These are phyloP conservation scores for Netelia fuscicornis DNA, from an alignment of 2,888 invertebrate genomes.

Conservation along the genomic window DNA sequence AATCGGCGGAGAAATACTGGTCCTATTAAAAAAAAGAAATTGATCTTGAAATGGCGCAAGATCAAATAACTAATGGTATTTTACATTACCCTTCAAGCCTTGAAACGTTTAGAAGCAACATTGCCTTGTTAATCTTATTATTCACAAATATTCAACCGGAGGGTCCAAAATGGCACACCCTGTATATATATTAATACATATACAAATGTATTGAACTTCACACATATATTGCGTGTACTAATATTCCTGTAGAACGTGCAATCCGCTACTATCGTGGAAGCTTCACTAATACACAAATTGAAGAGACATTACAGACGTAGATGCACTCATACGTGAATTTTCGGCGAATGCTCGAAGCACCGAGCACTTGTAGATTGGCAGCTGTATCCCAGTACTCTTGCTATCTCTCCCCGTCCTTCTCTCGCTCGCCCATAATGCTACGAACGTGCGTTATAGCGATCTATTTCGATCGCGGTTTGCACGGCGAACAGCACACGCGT, in stretches of 20 bases:
- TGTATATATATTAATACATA: constrained; percentile 13
- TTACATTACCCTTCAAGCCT: too few relatives aligned
- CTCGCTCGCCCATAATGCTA: constrained; percentile 9
- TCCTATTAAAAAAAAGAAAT: too few relatives aligned
- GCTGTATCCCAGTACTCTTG: constrained; percentile 52
- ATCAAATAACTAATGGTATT: too few relatives aligned
- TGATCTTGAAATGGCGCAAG: too few relatives aligned
- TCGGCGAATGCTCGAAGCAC: constrained; percentile 40
- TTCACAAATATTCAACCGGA: too few relatives aligned
- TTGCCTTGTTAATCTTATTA: too few relatives aligned
- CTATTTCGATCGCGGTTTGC: constrained; percentile 53
- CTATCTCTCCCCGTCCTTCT: constrained; percentile 34
- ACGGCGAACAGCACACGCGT: constrained; percentile 16
- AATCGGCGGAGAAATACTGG: too few relatives aligned
- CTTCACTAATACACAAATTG: constrained; percentile 31
- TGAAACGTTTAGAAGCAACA: too few relatives aligned
- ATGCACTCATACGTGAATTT: constrained; percentile 34
- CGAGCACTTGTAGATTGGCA: constrained; percentile 63
- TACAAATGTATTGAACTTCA: too few relatives aligned
- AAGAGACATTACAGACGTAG: constrained; percentile 24
- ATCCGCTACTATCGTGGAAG: background rate
- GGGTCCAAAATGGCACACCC: too few relatives aligned
- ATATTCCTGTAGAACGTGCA: background rate
- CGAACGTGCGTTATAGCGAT: constrained; percentile 44
- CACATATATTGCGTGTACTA: background rate